Evolutionary conservation across 2,888 invertebrate species (phyloP).

Genomic region (Apantesis nais): DNA sequence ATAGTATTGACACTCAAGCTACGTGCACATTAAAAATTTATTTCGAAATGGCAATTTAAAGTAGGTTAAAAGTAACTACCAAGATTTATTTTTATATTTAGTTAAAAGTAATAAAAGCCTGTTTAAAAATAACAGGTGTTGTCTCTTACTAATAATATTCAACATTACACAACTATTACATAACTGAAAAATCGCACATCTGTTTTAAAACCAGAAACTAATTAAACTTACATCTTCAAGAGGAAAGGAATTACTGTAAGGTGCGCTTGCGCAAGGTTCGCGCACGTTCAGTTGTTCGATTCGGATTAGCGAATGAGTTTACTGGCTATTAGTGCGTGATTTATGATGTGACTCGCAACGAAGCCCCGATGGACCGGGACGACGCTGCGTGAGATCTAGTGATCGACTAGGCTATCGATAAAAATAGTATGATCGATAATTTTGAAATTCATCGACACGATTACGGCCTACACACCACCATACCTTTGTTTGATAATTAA

Average conservation of each 20-base stretch:
- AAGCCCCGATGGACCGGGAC: slow-evolving; percentile 69
- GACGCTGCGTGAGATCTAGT: slow-evolving; percentile 75
- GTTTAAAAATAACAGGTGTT: neutral
- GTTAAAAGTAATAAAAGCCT: neutral
- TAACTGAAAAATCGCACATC: neutral
- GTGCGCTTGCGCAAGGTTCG: slow-evolving; percentile 47
- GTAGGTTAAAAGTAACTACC: neutral
- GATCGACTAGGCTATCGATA: slow-evolving; percentile 46
- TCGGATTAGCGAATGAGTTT: slow-evolving; percentile 83
- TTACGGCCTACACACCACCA: neutral
- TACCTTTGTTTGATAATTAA: neutral
- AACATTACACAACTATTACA: neutral
- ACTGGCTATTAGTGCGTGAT: slow-evolving; percentile 82
- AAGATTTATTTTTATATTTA: neutral
- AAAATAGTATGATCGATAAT: slow-evolving; percentile 34
- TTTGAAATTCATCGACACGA: slow-evolving; percentile 26
- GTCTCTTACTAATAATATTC: slow-evolving; percentile 1
- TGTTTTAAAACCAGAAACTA: slow-evolving; percentile 13
- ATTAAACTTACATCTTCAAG: slow-evolving; percentile 8
- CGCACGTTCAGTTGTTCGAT: slow-evolving; percentile 65
- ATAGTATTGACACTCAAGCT: no score
- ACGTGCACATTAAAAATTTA: no score
- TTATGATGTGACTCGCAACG: slow-evolving; percentile 78
- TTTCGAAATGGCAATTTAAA: neutral
- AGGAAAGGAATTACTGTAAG: slow-evolving; percentile 35